phyloP scores from a whole-genome alignment of 92 coral and sea anemone genomes.

The Parazoanthus swiftii region DNA sequence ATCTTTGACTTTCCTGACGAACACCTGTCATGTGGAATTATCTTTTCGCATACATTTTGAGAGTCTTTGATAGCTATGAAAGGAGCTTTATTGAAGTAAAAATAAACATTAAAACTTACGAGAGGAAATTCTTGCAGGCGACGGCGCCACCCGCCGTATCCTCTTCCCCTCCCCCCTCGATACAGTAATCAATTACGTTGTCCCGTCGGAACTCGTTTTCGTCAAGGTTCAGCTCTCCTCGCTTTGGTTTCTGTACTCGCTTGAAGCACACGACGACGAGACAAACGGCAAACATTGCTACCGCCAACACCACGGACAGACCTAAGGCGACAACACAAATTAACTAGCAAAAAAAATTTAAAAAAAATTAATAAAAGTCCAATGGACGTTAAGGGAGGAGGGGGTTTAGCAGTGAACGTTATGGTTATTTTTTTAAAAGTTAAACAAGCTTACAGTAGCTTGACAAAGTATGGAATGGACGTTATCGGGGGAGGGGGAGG shows the following conservation, averaged over 20 bases:
- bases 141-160: constrained; percentile 56
- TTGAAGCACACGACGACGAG: constrained; percentile 60
- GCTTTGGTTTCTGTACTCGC: constrained; percentile 54
- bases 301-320: constrained; percentile 63
- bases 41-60: neutral
- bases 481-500: no score
- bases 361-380: no score
- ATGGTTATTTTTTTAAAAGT: no score
- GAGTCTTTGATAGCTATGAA: no score
- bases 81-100: no score
- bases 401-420: no score
- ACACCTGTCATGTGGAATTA: neutral
- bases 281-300: constrained; percentile 59
- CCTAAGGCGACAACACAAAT: constrained; percentile 41
- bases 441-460: no score
- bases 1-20: neutral
- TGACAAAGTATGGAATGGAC: no score
- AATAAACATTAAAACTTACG: neutral
- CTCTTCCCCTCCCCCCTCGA: constrained; percentile 84
- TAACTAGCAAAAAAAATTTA: no score
- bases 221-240: constrained; percentile 49
- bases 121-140: constrained; percentile 58
- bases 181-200: constrained; percentile 77
- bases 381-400: no score
- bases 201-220: constrained; percentile 81